Percentiles rank a stretch among this genome's conserved stretches.
Evolutionary conservation across 2,888 invertebrate genomes (phyloP).

Genomic region (Megamerina dolium): DNA sequence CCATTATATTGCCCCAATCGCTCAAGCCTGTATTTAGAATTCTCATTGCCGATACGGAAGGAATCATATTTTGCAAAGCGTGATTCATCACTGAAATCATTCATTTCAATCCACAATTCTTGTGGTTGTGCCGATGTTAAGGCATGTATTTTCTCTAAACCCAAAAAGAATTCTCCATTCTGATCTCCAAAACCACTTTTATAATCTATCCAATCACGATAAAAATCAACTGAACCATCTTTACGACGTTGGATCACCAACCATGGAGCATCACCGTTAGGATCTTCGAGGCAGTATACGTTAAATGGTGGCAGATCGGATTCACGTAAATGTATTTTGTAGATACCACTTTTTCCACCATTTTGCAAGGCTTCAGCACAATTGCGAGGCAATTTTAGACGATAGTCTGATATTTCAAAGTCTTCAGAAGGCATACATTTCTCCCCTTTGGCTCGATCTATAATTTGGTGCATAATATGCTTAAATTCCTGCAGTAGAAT

Average conservation of each 20-base stretch:
- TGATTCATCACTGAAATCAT: constrained; percentile 55
- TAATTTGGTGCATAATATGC: too few species aligned
- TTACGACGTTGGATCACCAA: constrained; percentile 62
- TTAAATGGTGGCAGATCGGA: constrained; percentile 5
- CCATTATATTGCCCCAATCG: constrained; percentile 60
- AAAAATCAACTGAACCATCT: constrained; percentile 61
- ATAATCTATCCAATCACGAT: constrained; percentile 59
- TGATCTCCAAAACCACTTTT: constrained; percentile 64
- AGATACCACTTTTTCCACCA: constrained; percentile 5
- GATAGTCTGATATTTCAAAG: too few species aligned
- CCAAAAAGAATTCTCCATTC: constrained; percentile 64
- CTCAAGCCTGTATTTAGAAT: constrained; percentile 60
- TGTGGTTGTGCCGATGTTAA: constrained; percentile 41
- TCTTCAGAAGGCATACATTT: too few species aligned
- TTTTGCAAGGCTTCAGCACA: constrained; percentile 4
- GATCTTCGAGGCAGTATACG: constrained; percentile 4
- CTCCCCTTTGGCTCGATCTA: too few species aligned
- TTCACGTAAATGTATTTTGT: constrained; percentile 5
- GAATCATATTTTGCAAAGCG: constrained; percentile 57
- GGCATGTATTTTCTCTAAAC: constrained; percentile 59
- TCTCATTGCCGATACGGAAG: constrained; percentile 60
- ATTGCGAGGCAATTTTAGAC: too few species aligned
- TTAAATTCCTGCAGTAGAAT: too few species aligned
- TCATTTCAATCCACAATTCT: constrained; percentile 58
- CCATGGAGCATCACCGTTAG: constrained; percentile 47